Evolutionary conservation across 2,888 invertebrate species (phyloP).

Genomic region (Metellina segmentata): DNA sequence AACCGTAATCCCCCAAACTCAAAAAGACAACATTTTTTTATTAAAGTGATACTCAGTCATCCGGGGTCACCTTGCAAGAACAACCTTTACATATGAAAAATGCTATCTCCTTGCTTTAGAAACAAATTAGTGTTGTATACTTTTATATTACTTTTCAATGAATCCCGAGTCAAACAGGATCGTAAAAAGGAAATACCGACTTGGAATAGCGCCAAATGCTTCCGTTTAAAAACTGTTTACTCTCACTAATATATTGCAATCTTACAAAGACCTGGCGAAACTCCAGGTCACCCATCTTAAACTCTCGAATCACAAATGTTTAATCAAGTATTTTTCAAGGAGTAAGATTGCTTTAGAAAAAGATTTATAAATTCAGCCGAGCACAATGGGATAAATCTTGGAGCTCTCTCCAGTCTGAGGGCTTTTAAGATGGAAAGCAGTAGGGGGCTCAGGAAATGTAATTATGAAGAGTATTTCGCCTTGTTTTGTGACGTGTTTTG

Average conservation of each 20-base stretch:
- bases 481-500: neutral
- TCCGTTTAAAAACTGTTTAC: slow-evolving; percentile 18
- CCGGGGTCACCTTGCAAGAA: neutral
- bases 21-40: too few relatives aligned
- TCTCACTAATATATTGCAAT: neutral
- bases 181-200: neutral
- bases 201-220: neutral
- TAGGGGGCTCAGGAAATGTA: neutral
- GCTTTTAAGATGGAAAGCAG: too few relatives aligned
- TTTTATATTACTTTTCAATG: neutral
- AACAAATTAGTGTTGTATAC: neutral
- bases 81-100: neutral
- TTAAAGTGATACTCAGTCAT: neutral
- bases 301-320: neutral
- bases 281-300: neutral
- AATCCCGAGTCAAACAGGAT: neutral
- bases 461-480: neutral
- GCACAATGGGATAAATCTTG: neutral
- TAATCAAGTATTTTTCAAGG: neutral
- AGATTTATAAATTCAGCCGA: neutral
- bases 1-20: too few relatives aligned
- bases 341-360: neutral
- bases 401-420: neutral
- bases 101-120: neutral
- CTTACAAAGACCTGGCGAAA: neutral